These are phyloP conservation scores for Amphiprion percula DNA, from an alignment of 2,113 vertebrate species.

Conservation along the genomic window DNA sequence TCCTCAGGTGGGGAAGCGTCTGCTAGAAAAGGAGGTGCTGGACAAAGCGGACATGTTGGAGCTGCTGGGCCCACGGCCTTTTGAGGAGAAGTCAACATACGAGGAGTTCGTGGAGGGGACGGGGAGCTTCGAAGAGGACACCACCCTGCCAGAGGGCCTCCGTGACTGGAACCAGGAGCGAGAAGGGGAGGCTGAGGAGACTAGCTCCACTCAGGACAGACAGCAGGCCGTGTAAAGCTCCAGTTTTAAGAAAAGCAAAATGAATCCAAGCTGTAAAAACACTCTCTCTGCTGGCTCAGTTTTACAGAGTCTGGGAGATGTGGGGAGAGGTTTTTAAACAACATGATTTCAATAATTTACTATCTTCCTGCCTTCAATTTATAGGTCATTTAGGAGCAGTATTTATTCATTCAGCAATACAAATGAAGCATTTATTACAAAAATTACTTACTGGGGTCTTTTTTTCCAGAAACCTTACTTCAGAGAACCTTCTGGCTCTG, in stretches of 20 bases:
- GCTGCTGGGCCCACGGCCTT: slow-evolving; percentile 92
- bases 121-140: slow-evolving; percentile 95
- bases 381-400: no score
- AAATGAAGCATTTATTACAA: neutral
- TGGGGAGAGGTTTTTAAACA: no score
- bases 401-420: no score
- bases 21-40: slow-evolving; percentile 95
- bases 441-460: no score
- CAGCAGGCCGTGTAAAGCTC: slow-evolving; percentile 47
- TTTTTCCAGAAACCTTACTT: neutral
- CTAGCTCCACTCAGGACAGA: slow-evolving; percentile 30
- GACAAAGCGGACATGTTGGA: slow-evolving; percentile 96
- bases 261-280: slow-evolving; percentile 13
- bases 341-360: neutral
- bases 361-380: no score
- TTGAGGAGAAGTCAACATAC: slow-evolving; percentile 95
- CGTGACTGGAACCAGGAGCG: slow-evolving; percentile 92
- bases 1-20: slow-evolving; percentile 90
- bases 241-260: neutral
- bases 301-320: neutral
- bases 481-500: slow-evolving; percentile 7
- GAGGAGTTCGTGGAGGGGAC: slow-evolving; percentile 99
- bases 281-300: neutral
- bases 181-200: slow-evolving; percentile 78
- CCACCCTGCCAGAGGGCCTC: slow-evolving; percentile 91